Conservation (phyloP, 2,113 vertebrate genomes). For the Dunckerocampus dactyliophorus region DNA sequence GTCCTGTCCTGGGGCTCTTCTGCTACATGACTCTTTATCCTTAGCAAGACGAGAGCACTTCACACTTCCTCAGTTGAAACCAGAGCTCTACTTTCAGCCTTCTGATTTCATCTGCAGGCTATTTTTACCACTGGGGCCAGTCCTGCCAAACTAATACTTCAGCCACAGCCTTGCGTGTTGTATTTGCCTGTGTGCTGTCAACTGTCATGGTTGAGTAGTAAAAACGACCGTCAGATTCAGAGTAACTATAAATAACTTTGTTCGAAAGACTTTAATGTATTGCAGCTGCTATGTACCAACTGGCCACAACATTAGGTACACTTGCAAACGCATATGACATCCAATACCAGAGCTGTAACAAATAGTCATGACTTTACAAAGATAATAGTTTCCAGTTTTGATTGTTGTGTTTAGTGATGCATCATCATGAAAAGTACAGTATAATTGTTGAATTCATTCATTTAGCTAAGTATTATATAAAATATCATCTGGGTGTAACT, state of each 20-base stretch:
- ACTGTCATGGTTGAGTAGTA: background rate
- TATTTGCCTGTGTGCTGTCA: slow-evolving; percentile 6
- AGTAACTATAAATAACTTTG: background rate
- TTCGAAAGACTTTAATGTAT: background rate
- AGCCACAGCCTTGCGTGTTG: slow-evolving; percentile 28
- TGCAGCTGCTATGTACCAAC: too few relatives aligned
- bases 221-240: background rate
- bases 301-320: too few relatives aligned
- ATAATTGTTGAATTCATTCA: too few relatives aligned
- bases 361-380: too few relatives aligned
- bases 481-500: too few relatives aligned
- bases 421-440: too few relatives aligned
- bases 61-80: slow-evolving; percentile 68
- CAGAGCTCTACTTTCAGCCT: slow-evolving; percentile 55
- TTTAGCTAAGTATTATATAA: too few relatives aligned
- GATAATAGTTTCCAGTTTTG: too few relatives aligned
- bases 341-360: too few relatives aligned
- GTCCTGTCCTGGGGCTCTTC: slow-evolving; percentile 34
- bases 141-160: slow-evolving; percentile 52
- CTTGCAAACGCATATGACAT: too few relatives aligned
- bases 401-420: too few relatives aligned
- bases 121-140: slow-evolving; percentile 66
- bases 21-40: slow-evolving; percentile 35
- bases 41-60: slow-evolving; percentile 53
- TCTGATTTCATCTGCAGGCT: slow-evolving; percentile 61